Conservation (phyloP, 64 coral and sea anemone species). For the Pachyseris speciosa region DNA sequence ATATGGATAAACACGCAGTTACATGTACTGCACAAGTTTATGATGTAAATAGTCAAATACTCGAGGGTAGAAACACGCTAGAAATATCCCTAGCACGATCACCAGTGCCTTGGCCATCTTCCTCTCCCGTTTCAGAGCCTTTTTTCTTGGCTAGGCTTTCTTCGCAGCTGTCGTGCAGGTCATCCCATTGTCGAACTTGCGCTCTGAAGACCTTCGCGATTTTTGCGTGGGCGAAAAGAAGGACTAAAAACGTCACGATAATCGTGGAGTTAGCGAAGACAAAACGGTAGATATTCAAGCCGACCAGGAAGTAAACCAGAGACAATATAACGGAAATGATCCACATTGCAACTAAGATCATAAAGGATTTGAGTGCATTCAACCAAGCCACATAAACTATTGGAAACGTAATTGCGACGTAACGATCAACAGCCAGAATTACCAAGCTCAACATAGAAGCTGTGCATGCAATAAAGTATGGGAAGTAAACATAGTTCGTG, state of each 20-base stretch:
- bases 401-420: conserved; percentile 4
- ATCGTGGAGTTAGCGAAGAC: conserved; percentile 71
- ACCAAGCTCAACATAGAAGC: conserved; percentile 80
- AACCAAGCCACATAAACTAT: background rate
- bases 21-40: conserved; percentile 76
- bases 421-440: conserved; percentile 76
- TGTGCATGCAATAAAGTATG: conserved; percentile 84
- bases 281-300: conserved; percentile 14
- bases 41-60: conserved; percentile 74
- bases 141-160: conserved; percentile 58
- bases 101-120: conserved; percentile 78
- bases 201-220: conserved; percentile 60
- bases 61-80: conserved; percentile 68
- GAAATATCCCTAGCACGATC: conserved; percentile 69
- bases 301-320: conserved; percentile 11
- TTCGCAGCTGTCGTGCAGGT: conserved; percentile 38
- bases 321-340: conserved; percentile 19
- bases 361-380: background rate
- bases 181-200: conserved; percentile 47
- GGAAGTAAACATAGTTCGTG: conserved; percentile 18
- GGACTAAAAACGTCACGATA: conserved; percentile 58
- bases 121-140: conserved; percentile 61
- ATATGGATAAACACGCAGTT: conserved; percentile 69
- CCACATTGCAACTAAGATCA: background rate
- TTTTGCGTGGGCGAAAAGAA: conserved; percentile 70